A percentile compares a stretch with the other conserved stretches of the same genome.
phyloP scores from a whole-genome alignment of 1,140 invertebrate genomes.

The Antheraea pernyi region DNA sequence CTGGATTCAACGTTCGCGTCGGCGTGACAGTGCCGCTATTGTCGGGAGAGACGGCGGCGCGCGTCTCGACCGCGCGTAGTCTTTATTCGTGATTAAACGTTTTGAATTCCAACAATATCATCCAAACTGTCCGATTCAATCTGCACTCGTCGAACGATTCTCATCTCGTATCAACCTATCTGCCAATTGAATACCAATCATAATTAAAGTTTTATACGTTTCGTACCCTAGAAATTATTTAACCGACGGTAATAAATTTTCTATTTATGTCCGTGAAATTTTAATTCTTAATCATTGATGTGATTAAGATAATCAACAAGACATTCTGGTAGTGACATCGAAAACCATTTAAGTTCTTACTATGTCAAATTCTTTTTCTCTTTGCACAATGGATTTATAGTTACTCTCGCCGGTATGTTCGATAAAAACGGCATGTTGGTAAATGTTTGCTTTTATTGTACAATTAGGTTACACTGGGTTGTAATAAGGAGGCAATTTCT shows the following conservation, averaged over 20 bases:
- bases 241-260: neutral
- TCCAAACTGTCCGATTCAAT: slow-evolving; percentile 66
- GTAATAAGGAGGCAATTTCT: slow-evolving; percentile 48
- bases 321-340: slow-evolving; percentile 1
- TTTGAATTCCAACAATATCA: slow-evolving; percentile 76
- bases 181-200: slow-evolving; percentile 27
- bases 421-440: slow-evolving; percentile 41
- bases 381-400: neutral
- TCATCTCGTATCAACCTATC: slow-evolving; percentile 44
- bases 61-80: slow-evolving; percentile 47
- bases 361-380: slow-evolving; percentile 6
- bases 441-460: slow-evolving; percentile 47
- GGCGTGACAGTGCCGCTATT: slow-evolving; percentile 71
- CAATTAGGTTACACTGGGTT: slow-evolving; percentile 47
- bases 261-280: neutral
- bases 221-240: neutral
- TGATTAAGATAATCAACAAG: slow-evolving; percentile 5
- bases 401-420: slow-evolving; percentile 4
- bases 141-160: slow-evolving; percentile 43
- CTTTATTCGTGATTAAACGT: slow-evolving; percentile 72
- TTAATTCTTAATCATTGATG: slow-evolving; percentile 8
- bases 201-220: slow-evolving; percentile 13
- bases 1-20: slow-evolving; percentile 55
- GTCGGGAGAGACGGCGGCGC: slow-evolving; percentile 49
- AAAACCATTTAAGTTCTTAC: slow-evolving; percentile 1